A percentile compares a stretch with the other conserved stretches of the same genome.
phyloP scores from a whole-genome alignment of 2,113 vertebrate species.

The Antennarius striatus region DNA sequence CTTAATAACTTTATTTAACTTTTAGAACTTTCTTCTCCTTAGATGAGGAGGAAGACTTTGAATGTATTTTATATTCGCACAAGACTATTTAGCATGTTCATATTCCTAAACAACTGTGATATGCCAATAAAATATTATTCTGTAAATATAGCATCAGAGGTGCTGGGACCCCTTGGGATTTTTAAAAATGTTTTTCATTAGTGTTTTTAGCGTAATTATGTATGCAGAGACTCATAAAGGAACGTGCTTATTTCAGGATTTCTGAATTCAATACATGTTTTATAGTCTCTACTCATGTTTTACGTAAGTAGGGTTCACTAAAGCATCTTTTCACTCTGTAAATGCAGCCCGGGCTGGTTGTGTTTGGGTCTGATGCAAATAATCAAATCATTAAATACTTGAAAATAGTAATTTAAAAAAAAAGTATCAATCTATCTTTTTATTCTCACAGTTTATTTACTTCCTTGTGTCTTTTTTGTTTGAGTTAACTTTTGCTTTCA shows the following conservation, averaged over 20 bases:
- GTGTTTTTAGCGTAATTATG: constrained; percentile 32
- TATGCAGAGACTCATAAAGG: constrained; percentile 33
- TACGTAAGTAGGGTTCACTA: constrained; percentile 21
- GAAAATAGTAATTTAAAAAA: too few species aligned
- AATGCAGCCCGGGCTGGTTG: neutral
- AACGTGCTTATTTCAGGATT: constrained; percentile 41
- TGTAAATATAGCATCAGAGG: constrained; percentile 32
- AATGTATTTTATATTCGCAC: too few species aligned
- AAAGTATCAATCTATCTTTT: constrained; percentile 4
- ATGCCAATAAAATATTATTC: constrained; percentile 31
- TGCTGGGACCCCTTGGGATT: constrained; percentile 26
- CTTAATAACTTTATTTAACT: constrained; percentile 55
- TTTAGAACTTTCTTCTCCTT: constrained; percentile 40
- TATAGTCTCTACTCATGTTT: constrained; percentile 35
- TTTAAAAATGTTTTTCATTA: constrained; percentile 33
- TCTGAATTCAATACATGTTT: constrained; percentile 43
- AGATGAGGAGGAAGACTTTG: neutral
- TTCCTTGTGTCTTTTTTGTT: too few species aligned
- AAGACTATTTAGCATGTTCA: constrained; percentile 13
- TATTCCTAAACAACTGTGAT: constrained; percentile 32
- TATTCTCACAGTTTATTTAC: too few species aligned
- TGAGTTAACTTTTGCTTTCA: too few species aligned
- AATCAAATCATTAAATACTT: neutral
- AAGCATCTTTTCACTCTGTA: constrained; percentile 1
- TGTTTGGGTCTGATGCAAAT: constrained; percentile 27